These are phyloP conservation scores for Spisula solida DNA, from an alignment of 2,888 invertebrate genomes.

Conservation along the genomic window DNA sequence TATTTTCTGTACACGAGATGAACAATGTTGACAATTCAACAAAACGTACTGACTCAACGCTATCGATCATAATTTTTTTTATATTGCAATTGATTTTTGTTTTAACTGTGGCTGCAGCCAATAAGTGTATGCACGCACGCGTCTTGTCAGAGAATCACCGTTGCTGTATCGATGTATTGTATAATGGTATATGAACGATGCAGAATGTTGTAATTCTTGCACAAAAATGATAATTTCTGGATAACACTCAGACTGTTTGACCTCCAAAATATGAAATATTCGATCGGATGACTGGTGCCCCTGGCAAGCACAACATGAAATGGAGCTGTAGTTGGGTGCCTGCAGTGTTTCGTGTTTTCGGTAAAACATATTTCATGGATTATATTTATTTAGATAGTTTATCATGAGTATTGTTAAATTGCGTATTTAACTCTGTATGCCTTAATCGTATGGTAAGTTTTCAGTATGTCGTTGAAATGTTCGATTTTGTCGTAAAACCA, in stretches of 20 bases:
- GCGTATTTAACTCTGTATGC: no score
- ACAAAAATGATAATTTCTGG: not conserved
- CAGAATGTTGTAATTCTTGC: not conserved
- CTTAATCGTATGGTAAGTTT: no score
- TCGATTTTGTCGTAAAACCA: no score
- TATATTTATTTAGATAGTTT: not conserved
- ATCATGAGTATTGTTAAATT: not conserved
- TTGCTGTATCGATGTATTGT: not conserved
- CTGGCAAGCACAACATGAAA: constrained; percentile 29
- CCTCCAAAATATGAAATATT: not conserved
- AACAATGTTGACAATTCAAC: not conserved
- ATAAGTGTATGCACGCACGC: not conserved
- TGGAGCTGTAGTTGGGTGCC: constrained; percentile 51
- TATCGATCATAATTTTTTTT: constrained; percentile 11
- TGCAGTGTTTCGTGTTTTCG: constrained; percentile 41
- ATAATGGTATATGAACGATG: not conserved
- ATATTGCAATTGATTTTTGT: not conserved
- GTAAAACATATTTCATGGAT: constrained; percentile 19
- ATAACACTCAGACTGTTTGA: not conserved
- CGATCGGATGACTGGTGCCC: not conserved
- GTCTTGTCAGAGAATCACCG: not conserved
- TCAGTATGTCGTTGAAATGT: no score
- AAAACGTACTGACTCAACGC: not conserved
- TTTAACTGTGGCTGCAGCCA: not conserved
- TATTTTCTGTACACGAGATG: not conserved